Base-by-base conservation (phyloP, 2,888 invertebrate genomes). In the Megamerina dolium region DNA sequence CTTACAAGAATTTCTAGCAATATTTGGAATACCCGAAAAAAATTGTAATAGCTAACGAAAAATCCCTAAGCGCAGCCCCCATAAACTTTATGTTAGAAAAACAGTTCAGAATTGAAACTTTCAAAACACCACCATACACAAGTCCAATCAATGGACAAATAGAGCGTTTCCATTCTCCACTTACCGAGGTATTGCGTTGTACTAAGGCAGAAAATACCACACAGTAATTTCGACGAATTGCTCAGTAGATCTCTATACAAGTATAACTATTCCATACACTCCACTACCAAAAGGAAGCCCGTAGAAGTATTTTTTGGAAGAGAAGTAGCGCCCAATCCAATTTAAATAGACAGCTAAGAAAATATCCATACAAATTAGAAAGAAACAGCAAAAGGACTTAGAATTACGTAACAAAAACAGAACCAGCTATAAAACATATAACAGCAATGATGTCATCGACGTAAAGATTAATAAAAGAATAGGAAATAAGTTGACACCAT, bases 201-300 rank as follows among this genome's bases (percentile, higher is more conserved):
- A n/a, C n/a, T n/a, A n/a, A n/a, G n/a, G n/a, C n/a, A n/a, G n/a
- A n/a, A n/a, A n/a, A n/a, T n/a, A n/a, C n/a, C n/a, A n/a, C n/a
- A n/a, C n/a, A n/a, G n/a, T n/a, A n/a, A n/a, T n/a, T n/a, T n/a
- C n/a, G n/a, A n/a, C n/a, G 41, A 45, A 9, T 26, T 41, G 14
- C 35, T 41, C 5, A 31, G 30, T 19, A 29, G 40, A 21, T 13
- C 39, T 3, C 16, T 35, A 14, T 35, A 29, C 12, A 37, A 45
- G 33, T 45, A 45, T 23, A 45, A 40, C 30, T 30, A n/a, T n/a
- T 45, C 40, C 16, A 41, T 41, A 13, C 32, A 41, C 18, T 45
- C 41, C 5, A 45, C 45, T 5, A 45, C 20, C 12, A 30, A 33
- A 21, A 36, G 37, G n/a, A 43, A 32, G 26, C 21, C 43, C 12